These are phyloP conservation scores for Apoderus coryli DNA, from an alignment of 2,888 invertebrate genomes.

Conservation along the genomic window DNA sequence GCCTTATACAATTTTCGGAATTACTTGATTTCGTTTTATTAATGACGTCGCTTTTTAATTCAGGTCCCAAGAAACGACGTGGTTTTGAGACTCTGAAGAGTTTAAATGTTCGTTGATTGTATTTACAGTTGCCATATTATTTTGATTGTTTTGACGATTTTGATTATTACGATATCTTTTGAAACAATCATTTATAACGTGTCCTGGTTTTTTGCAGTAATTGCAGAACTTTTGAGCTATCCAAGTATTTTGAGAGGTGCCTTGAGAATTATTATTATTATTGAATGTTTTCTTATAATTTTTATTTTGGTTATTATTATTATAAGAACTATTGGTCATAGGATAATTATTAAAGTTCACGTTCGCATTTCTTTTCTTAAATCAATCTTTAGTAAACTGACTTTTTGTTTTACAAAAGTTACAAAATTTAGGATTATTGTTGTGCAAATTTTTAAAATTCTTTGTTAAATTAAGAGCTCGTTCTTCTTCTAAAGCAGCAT, in stretches of 20 bases:
- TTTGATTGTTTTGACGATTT: neutral
- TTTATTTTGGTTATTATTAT: neutral
- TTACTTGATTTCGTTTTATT: too few species aligned
- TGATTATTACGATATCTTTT: constrained; percentile 12
- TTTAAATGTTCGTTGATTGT: constrained; percentile 4
- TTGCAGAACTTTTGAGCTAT: constrained; percentile 13
- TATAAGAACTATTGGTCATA: too few species aligned
- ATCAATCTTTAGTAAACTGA: constrained; percentile 10
- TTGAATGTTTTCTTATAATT: neutral
- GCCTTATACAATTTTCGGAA: too few species aligned
- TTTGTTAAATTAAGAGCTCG: constrained; percentile 3
- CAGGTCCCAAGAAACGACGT: constrained; percentile 2
- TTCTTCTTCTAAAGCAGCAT: constrained; percentile 9
- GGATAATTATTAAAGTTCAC: too few species aligned
- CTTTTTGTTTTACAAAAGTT: constrained; percentile 7
- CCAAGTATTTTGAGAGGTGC: constrained; percentile 5
- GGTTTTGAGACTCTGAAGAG: constrained; percentile 2
- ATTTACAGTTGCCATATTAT: neutral
- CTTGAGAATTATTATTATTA: neutral
- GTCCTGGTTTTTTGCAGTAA: constrained; percentile 14
- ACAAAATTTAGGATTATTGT: constrained; percentile 7
- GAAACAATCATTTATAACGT: constrained; percentile 12
- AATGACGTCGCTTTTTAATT: constrained; percentile 4
- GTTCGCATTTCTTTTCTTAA: constrained; percentile 3
- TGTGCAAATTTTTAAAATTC: neutral